phyloP scores from a whole-genome alignment of 2,113 vertebrate genomes.

The Sorex fumeus region DNA sequence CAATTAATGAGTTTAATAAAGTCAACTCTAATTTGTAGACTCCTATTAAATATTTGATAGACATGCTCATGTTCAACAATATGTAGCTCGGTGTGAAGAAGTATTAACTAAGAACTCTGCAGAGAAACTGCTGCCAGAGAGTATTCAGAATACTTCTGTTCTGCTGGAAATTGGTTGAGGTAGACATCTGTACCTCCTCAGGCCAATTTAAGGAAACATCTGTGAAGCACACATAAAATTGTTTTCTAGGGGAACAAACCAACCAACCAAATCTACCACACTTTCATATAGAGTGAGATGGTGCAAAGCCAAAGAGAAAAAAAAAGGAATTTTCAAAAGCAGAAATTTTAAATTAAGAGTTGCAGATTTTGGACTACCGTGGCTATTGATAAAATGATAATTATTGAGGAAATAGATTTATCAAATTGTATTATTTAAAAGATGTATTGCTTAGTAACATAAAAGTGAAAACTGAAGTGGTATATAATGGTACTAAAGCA shows the following conservation, averaged over 20 bases:
- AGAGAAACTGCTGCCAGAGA: conserved; percentile 12
- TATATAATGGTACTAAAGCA: no score
- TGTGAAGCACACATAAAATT: conserved; percentile 58
- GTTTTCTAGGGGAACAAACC: conserved; percentile 58
- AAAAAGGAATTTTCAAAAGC: conserved; percentile 56
- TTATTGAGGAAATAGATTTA: background rate
- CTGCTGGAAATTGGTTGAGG: conserved; percentile 33
- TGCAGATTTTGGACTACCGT: background rate
- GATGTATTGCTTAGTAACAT: background rate
- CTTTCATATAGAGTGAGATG: conserved; percentile 49
- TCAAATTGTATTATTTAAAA: background rate
- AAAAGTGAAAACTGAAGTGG: background rate
- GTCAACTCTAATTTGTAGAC: background rate
- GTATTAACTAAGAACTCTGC: conserved; percentile 66
- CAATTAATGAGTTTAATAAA: background rate
- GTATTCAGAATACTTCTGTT: conserved; percentile 3
- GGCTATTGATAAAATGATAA: background rate
- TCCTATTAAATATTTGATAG: background rate
- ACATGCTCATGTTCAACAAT: background rate
- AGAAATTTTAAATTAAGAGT: conserved; percentile 14
- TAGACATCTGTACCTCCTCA: conserved; percentile 77
- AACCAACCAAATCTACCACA: conserved; percentile 45
- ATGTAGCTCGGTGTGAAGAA: conserved; percentile 37
- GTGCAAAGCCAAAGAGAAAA: conserved; percentile 49
- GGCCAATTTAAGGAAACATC: conserved; percentile 72